Conservation (phyloP, 2,888 invertebrate species). For the Patella ulyssiponensis region DNA sequence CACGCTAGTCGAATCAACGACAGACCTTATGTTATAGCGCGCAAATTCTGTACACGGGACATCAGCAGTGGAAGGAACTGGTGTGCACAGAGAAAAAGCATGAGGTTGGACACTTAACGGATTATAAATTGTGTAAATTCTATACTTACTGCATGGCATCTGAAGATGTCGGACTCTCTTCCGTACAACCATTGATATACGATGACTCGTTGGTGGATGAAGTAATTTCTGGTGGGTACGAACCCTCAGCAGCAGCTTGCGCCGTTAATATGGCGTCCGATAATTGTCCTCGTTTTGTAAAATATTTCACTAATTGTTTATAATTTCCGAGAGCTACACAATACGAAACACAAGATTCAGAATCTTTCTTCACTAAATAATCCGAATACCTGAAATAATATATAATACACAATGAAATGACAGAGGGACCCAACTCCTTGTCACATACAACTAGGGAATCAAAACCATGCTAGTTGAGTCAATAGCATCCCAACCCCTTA, state of each 20-base stretch:
- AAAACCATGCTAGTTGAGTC: no score
- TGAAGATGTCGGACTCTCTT: slow-evolving; percentile 20
- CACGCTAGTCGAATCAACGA: no score
- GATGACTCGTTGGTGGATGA: slow-evolving; percentile 19
- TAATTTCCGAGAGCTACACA: slow-evolving; percentile 67
- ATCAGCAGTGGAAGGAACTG: neutral
- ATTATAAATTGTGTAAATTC: neutral
- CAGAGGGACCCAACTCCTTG: no score
- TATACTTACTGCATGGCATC: slow-evolving; percentile 22
- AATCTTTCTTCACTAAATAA: slow-evolving; percentile 62
- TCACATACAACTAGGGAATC: no score
- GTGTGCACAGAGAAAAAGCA: neutral
- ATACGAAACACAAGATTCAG: slow-evolving; percentile 64
- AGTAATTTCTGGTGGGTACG: no score
- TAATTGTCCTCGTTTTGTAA: slow-evolving; percentile 58
- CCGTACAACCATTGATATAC: slow-evolving; percentile 23
- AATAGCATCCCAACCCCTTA: no score
- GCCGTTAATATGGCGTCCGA: slow-evolving; percentile 64
- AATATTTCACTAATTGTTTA: slow-evolving; percentile 55
- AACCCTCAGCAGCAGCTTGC: slow-evolving; percentile 61
- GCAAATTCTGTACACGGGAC: no score
- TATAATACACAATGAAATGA: neutral
- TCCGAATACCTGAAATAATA: slow-evolving; percentile 60
- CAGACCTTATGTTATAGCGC: no score
- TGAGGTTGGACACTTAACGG: neutral